Evolutionary conservation across 1,140 invertebrate genomes (phyloP).

Genomic region (Heliconius himera): DNA sequence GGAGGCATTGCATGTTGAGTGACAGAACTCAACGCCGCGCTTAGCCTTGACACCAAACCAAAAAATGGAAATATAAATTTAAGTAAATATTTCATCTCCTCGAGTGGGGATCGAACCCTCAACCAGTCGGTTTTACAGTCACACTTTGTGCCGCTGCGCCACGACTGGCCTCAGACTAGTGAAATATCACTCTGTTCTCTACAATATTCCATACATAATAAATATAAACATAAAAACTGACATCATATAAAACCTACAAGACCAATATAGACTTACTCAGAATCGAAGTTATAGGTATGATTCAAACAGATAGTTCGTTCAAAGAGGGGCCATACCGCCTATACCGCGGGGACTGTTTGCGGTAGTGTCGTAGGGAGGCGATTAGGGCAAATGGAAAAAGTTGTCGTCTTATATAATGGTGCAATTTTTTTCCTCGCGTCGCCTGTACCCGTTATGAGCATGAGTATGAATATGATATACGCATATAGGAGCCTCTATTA

Average conservation of each 20-base stretch:
- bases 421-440: conserved; percentile 44
- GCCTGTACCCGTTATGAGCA: conserved; percentile 26
- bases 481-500: not conserved
- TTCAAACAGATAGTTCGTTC: conserved; percentile 9
- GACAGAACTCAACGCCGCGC: too few relatives aligned
- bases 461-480: not conserved
- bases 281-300: conserved; percentile 4
- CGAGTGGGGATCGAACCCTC: too few relatives aligned
- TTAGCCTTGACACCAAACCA: too few relatives aligned
- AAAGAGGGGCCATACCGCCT: conserved; percentile 18
- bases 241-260: not conserved
- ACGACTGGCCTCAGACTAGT: too few relatives aligned
- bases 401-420: conserved; percentile 52
- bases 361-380: conserved; percentile 47
- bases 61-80: too few relatives aligned
- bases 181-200: not conserved
- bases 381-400: conserved; percentile 63
- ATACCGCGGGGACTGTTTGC: conserved; percentile 48
- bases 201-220: not conserved
- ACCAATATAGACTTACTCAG: not conserved
- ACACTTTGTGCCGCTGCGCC: too few relatives aligned
- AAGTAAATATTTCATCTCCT: too few relatives aligned
- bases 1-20: too few relatives aligned
- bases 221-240: too few relatives aligned
- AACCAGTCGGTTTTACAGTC: too few relatives aligned